A percentile compares a stretch with the other conserved stretches of the same genome.
Evolutionary conservation across 2,797 vertebrate genomes (phyloP).

Genomic region (Mormyrops boulengeri): DNA sequence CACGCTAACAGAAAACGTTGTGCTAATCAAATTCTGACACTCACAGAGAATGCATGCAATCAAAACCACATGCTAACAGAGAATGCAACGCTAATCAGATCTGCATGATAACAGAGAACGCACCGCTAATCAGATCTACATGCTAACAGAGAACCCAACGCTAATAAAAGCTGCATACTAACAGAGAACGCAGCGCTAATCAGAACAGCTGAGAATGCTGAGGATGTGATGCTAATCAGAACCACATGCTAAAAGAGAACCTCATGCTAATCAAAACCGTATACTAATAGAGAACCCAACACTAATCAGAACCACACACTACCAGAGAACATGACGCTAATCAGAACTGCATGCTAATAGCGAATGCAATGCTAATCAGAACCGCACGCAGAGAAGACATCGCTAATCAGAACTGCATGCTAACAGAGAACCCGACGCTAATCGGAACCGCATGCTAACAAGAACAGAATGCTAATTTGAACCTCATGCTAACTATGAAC

Average conservation of each 20-base stretch:
- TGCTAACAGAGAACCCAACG: no score
- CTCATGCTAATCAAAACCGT: not conserved
- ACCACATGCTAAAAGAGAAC: not conserved
- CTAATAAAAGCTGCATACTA: no score
- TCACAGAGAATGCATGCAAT: not conserved
- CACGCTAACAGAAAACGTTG: not conserved
- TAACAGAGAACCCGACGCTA: not conserved
- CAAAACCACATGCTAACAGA: not conserved
- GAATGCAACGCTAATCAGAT: not conserved
- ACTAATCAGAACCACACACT: not conserved
- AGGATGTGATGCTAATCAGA: not conserved
- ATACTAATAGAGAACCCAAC: not conserved
- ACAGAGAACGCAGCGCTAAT: not conserved
- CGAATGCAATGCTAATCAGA: not conserved
- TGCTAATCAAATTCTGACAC: not conserved
- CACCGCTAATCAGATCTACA: no score
- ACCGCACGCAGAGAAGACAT: not conserved
- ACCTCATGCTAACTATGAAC: not conserved
- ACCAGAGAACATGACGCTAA: not conserved
- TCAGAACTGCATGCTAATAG: not conserved
- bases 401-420: not conserved
- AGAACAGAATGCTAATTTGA: not conserved
- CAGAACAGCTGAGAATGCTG: no score
- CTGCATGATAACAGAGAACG: no score
- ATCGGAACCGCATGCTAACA: not conserved